Conservation (phyloP, 2,888 invertebrate species). For the Drosophila mettleri region DNA sequence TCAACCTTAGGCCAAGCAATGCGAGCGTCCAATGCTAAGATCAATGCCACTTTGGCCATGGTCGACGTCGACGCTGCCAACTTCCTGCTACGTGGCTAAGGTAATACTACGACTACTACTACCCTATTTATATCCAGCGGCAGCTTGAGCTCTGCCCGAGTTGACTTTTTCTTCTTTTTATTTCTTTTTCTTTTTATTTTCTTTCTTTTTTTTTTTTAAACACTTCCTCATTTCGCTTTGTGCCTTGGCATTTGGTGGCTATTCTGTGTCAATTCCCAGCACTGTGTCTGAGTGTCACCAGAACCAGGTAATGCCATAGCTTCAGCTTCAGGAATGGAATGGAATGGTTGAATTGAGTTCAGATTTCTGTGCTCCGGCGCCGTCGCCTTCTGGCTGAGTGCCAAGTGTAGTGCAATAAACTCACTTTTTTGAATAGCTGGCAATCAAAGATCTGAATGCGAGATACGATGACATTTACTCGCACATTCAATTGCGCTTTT, state of each 20-base stretch:
- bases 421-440: slow-evolving; percentile 73
- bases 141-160: slow-evolving; percentile 25
- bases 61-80: slow-evolving; percentile 52
- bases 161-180: slow-evolving; percentile 16
- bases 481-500: slow-evolving; percentile 81
- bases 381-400: slow-evolving; percentile 65
- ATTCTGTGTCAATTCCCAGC: slow-evolving; percentile 78
- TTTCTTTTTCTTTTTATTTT: slow-evolving; percentile 32
- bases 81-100: slow-evolving; percentile 62
- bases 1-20: slow-evolving; percentile 50
- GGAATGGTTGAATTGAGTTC: slow-evolving; percentile 62
- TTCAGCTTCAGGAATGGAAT: slow-evolving; percentile 4
- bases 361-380: slow-evolving; percentile 3
- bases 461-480: slow-evolving; percentile 81
- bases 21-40: slow-evolving; percentile 73
- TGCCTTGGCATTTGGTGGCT: slow-evolving; percentile 74
- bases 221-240: slow-evolving; percentile 78
- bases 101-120: slow-evolving; percentile 61
- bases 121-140: slow-evolving; percentile 66
- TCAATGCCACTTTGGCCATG: slow-evolving; percentile 73
- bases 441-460: slow-evolving; percentile 80
- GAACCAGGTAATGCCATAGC: slow-evolving; percentile 25
- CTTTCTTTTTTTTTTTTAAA: slow-evolving; percentile 47
- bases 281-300: slow-evolving; percentile 74
- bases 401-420: slow-evolving; percentile 81